Evolutionary conservation across 2,113 vertebrate genomes (phyloP).

Genomic region (Myrmophylax atrothorax): DNA sequence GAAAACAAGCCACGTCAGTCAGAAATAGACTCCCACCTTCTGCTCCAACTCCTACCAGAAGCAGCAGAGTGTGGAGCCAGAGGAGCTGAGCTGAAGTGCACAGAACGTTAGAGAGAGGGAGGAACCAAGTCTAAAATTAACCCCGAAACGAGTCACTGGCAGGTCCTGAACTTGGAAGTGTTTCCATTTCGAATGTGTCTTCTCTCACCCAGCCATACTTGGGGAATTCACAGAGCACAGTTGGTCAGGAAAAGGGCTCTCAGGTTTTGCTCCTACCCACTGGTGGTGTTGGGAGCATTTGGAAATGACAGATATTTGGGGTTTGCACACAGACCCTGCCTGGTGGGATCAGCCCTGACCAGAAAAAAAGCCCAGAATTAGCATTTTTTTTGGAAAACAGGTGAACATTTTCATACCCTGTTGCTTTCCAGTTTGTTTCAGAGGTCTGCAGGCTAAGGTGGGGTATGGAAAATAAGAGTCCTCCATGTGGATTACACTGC

Average conservation of each 20-base stretch:
- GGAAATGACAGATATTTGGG: background rate
- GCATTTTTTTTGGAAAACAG: background rate
- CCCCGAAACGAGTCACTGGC: background rate
- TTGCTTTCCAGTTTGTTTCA: background rate
- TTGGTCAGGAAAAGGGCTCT: background rate
- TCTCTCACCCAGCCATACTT: background rate
- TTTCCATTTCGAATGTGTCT: background rate
- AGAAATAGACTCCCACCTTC: constrained; percentile 64
- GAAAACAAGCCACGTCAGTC: constrained; percentile 34
- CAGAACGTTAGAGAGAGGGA: constrained; percentile 15
- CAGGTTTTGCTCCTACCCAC: background rate
- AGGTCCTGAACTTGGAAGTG: constrained; percentile 19
- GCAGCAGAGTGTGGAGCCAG: background rate
- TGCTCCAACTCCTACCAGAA: constrained; percentile 42
- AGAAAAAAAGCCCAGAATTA: background rate
- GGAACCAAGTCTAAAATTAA: constrained; percentile 57
- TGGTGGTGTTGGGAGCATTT: background rate
- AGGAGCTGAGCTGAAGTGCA: constrained; percentile 15
- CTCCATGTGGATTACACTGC: background rate
- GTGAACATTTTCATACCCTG: background rate
- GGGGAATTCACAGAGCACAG: background rate
- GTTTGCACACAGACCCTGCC: background rate
- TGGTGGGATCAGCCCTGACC: background rate
- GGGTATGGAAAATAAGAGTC: background rate
- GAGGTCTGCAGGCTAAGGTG: background rate